These are phyloP conservation scores for Helicoverpa armigera DNA, from an alignment of 1,140 invertebrate species.

Conservation along the genomic window DNA sequence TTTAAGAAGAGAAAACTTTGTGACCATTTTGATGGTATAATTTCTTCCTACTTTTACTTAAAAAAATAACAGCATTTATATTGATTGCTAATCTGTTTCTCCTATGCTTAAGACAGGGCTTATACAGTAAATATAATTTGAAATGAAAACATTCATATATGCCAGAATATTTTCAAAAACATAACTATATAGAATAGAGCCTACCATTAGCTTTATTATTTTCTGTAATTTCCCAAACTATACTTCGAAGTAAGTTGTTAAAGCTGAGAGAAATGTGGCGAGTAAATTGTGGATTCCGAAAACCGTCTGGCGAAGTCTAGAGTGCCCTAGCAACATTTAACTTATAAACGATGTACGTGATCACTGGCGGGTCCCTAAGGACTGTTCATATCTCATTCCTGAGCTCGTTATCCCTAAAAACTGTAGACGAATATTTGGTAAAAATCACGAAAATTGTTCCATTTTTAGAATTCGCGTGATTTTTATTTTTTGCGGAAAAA, in stretches of 20 bases:
- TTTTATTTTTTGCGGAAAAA: background rate
- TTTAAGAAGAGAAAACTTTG: background rate
- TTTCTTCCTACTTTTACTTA: no score
- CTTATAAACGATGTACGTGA: background rate
- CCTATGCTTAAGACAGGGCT: no score
- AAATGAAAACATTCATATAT: no score
- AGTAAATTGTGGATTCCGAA: background rate
- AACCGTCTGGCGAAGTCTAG: background rate
- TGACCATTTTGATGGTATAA: background rate
- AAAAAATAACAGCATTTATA: no score
- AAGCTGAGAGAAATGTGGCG: background rate
- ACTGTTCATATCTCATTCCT: conserved; percentile 10
- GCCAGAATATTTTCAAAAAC: no score
- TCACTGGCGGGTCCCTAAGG: background rate
- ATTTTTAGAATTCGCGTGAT: background rate
- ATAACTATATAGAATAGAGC: no score
- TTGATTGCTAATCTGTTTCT: no score
- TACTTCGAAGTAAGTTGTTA: no score
- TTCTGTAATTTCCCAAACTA: no score
- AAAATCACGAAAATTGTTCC: conserved; percentile 2
- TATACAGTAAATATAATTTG: no score
- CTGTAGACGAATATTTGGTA: conserved; percentile 8
- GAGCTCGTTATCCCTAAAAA: conserved; percentile 28
- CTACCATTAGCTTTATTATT: no score
- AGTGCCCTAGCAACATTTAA: background rate